Base-by-base conservation (phyloP, 2,113 vertebrate species). In the Amphiprion ocellaris region DNA sequence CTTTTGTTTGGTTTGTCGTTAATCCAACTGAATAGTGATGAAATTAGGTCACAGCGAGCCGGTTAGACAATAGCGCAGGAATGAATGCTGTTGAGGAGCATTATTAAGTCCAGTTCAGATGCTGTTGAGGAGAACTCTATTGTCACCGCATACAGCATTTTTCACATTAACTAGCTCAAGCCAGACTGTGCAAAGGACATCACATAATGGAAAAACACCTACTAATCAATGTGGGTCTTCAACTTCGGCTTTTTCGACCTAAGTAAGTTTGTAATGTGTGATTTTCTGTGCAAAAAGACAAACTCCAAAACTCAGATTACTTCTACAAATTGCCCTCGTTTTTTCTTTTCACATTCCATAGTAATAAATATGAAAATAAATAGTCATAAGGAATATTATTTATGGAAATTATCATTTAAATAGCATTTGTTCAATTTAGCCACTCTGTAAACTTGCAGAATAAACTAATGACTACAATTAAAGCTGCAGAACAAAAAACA, bases 1-100 rank as follows among this genome's bases (percentile, higher is more conserved):
- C 76, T 77, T 89, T 81, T 87, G 83, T 91, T 72, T 75, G 62
- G 47, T 41, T 26, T 67, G 61, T 60, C 37, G 47, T 79, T 90
- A 86, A 89, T 88, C 75, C 79, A 74, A 16, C 73, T 55, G 77
- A 85, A 70, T 47, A 67, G 69, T 63, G 37, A 65, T 69, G 62
- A 70, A 89, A 85, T 44, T 74, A 66, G 84, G 82, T 86, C 87
- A 65, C 64, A 21, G 60, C 52, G 26, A 65, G 79, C 37, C 55
- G 75, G 49, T 71, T 71, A 78, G 83, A 83, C 76, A 88, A 88
- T 49, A 61, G 69, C 39, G 17, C 41, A 10, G 75, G 69, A 77
- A 83, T 82, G 77, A 86, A 83, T 63, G 30, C 62, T 41, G 52
- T n/a, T 23, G 9, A 76, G 21, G 46, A 59, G 26, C 28, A 69